A percentile compares a stretch with the other conserved stretches of the same genome.
These are phyloP conservation scores for Cephus spinipes DNA, from an alignment of 2,888 invertebrate genomes.

Conservation along the genomic window DNA sequence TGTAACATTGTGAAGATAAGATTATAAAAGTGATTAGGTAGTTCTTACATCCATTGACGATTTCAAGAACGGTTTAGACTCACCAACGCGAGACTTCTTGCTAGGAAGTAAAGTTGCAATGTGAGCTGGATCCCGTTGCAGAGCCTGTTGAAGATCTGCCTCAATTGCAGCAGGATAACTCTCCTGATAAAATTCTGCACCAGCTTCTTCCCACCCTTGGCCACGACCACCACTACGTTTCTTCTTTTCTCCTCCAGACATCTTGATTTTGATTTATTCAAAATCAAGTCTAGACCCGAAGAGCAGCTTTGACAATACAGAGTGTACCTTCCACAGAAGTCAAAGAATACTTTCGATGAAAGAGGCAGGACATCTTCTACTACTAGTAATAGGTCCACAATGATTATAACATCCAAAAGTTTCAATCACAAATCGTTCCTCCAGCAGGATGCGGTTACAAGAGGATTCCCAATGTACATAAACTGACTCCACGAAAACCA, in stretches of 20 bases:
- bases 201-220: constrained; percentile 87
- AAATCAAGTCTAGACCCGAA: too few species aligned
- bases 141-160: constrained; percentile 70
- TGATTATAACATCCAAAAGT: too few species aligned
- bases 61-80: constrained; percentile 45
- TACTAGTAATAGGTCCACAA: too few species aligned
- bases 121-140: constrained; percentile 79
- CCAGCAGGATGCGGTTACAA: too few species aligned
- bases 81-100: constrained; percentile 82
- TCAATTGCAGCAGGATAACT: constrained; percentile 81
- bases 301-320: constrained; percentile 40
- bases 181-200: constrained; percentile 87
- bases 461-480: too few species aligned
- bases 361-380: too few species aligned
- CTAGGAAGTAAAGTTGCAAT: constrained; percentile 83
- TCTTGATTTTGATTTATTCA: constrained; percentile 37
- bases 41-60: background rate
- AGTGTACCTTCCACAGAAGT: too few species aligned
- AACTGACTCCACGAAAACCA: too few species aligned
- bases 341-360: too few species aligned
- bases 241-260: constrained; percentile 73
- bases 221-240: constrained; percentile 68
- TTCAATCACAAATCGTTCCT: too few species aligned
- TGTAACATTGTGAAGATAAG: background rate
- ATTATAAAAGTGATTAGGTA: background rate